Evolutionary conservation across 1,140 invertebrate genomes (phyloP).

Genomic region (Solen grandis): DNA sequence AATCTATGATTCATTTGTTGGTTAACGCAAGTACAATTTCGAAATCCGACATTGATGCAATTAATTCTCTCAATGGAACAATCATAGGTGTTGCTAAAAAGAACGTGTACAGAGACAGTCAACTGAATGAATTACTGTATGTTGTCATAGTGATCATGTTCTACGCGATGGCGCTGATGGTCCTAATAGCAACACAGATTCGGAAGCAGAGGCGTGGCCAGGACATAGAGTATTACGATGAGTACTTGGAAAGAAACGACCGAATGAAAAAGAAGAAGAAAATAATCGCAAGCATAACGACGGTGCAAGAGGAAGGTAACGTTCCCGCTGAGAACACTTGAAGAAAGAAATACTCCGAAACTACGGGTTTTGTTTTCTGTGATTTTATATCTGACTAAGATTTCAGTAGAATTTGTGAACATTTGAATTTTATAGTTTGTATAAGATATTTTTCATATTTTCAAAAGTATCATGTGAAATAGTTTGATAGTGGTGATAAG

Average conservation of each 20-base stretch:
- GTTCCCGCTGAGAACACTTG: no score
- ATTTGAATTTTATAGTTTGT: no score
- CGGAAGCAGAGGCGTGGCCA: conserved; percentile 68
- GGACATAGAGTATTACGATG: conserved; percentile 77
- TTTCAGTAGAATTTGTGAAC: no score
- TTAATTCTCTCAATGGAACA: conserved; percentile 64
- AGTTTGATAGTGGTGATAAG: no score
- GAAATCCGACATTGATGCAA: conserved; percentile 24
- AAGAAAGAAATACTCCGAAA: no score
- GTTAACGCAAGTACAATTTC: conserved; percentile 39
- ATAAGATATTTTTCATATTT: no score
- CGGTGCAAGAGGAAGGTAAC: conserved; percentile 48
- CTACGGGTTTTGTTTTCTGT: no score
- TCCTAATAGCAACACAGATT: conserved; percentile 76
- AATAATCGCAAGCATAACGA: conserved; percentile 38
- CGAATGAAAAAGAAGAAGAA: conserved; percentile 62
- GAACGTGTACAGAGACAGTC: conserved; percentile 69
- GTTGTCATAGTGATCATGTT: conserved; percentile 78
- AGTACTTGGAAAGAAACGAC: conserved; percentile 72
- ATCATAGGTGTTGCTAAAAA: conserved; percentile 62
- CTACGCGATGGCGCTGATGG: conserved; percentile 76
- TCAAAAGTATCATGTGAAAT: no score
- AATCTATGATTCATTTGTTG: conserved; percentile 34
- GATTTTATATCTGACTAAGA: no score
- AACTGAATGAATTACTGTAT: conserved; percentile 76